Base-by-base conservation (phyloP, 2,113 vertebrate species). In the Ranitomeya imitator region DNA sequence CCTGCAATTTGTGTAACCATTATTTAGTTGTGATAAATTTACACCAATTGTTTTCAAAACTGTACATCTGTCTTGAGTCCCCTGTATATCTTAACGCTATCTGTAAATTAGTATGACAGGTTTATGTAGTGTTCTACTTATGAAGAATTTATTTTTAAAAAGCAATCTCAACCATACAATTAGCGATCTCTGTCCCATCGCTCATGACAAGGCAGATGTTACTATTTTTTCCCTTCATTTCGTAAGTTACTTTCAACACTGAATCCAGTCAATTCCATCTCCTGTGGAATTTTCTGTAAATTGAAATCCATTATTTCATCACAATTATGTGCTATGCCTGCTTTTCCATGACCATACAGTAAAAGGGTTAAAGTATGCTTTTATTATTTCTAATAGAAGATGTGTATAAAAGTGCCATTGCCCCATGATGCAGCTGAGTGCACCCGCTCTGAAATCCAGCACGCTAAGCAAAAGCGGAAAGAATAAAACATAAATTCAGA, bases 391-490 rank as follows among this genome's bases (percentile, higher is more conserved):
- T 57, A 63, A 73, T 37, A 55, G 71, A 78, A 78, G 23, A 84
- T 67, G 57, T 52, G 26, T 83, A 78, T 14, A 74, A 84, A 52
- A 52, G 74, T 84, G 61, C 45, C 71, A 83, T 76, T 76, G 69
- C 18, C 79, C 79, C 37, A 26, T 76, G 69, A 88, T 83, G 81
- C 57, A 88, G 69, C 79, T 74, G 67, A 82, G 80, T 83, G 87
- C 69, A n/a, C 37, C 60, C 51, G 87, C 45, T 83, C 60, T 74
- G 31, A 31, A 81, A 73, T 87, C 86, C 78, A 82, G 78, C 77
- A 69, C 26, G 86, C 79, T 88, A 84, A 84, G 80, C 69, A 83
- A 84, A 88, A 88, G 45, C 79, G 71, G 54, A 63, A 51, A 78
- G 57, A 88, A 87, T 80, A 71, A 83, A 69, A 59, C 69, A 77